Evolutionary conservation across 2,888 invertebrate genomes (phyloP).

Genomic region (Spisula subtruncata): DNA sequence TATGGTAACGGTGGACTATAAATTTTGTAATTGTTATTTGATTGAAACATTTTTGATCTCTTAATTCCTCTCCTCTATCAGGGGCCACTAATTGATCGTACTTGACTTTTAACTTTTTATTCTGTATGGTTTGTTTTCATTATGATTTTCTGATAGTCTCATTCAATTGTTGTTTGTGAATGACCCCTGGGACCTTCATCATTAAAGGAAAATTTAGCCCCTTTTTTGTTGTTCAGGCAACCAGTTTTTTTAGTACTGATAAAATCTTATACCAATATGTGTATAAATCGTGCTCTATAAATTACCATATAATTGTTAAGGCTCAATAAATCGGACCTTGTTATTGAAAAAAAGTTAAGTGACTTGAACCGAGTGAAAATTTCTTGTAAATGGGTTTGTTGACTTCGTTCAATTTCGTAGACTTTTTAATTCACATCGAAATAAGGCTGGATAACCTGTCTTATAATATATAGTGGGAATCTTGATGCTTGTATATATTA

Average conservation of each 20-base stretch:
- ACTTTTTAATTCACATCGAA: too few species aligned
- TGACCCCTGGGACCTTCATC: not conserved
- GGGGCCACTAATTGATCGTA: not conserved
- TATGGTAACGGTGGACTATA: not conserved
- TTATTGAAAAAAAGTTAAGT: not conserved
- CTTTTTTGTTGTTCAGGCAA: not conserved
- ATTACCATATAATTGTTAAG: not conserved
- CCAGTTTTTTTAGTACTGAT: not conserved
- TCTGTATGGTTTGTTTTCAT: constrained; percentile 6
- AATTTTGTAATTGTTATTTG: not conserved
- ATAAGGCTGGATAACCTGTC: too few species aligned
- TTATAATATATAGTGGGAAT: too few species aligned
- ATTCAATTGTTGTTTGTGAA: not conserved
- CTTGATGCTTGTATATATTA: too few species aligned
- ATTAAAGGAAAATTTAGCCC: not conserved
- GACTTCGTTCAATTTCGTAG: too few species aligned
- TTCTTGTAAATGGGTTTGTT: too few species aligned
- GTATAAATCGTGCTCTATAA: not conserved
- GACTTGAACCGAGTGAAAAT: not conserved
- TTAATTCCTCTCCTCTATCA: not conserved
- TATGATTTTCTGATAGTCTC: not conserved
- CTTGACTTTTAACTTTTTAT: not conserved
- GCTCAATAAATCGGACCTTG: not conserved
- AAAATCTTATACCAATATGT: constrained; percentile 9
- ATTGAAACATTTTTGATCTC: not conserved